A percentile compares a stretch with the other conserved stretches of the same genome.
phyloP scores from a whole-genome alignment of 2,113 vertebrate species.

The Pithys albifrons region DNA sequence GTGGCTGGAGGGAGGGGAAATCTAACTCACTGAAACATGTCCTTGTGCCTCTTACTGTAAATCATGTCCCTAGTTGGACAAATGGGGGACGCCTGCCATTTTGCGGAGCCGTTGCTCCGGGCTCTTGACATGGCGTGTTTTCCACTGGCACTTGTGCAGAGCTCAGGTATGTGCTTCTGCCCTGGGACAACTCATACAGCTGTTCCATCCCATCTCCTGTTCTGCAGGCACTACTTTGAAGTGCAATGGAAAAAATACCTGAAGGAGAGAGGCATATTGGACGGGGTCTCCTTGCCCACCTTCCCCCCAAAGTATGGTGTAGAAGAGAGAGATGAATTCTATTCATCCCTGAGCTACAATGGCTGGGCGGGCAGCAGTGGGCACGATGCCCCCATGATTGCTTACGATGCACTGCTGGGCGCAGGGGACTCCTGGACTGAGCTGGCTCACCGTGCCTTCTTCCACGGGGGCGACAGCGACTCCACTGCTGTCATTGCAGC shows the following conservation, averaged over 20 bases:
- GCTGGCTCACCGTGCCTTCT: conserved; percentile 79
- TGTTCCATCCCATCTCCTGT: accelerated
- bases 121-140: accelerated
- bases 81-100: accelerated
- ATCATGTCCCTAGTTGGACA: not conserved
- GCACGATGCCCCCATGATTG: conserved; percentile 85
- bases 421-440: conserved; percentile 78
- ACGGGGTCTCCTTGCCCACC: conserved; percentile 64
- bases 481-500: conserved; percentile 78
- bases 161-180: accelerated
- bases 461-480: conserved; percentile 83
- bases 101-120: accelerated
- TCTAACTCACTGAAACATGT: conserved; percentile 8
- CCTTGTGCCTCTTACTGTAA: conserved; percentile 43
- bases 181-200: not conserved
- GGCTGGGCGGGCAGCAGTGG: conserved; percentile 83
- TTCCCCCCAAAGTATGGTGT: conserved; percentile 75
- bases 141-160: accelerated
- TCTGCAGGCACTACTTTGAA: conserved; percentile 80
- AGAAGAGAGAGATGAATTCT: conserved; percentile 79
- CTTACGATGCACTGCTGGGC: conserved; percentile 80
- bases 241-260: conserved; percentile 78
- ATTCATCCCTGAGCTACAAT: conserved; percentile 70
- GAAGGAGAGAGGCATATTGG: conserved; percentile 72
- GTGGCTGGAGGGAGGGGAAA: conserved; percentile 36